Evolutionary conservation across 2,797 vertebrate species (phyloP), one percentile per base, ranked within the genome.

Genomic region (Rhodeus uyekii): DNA sequence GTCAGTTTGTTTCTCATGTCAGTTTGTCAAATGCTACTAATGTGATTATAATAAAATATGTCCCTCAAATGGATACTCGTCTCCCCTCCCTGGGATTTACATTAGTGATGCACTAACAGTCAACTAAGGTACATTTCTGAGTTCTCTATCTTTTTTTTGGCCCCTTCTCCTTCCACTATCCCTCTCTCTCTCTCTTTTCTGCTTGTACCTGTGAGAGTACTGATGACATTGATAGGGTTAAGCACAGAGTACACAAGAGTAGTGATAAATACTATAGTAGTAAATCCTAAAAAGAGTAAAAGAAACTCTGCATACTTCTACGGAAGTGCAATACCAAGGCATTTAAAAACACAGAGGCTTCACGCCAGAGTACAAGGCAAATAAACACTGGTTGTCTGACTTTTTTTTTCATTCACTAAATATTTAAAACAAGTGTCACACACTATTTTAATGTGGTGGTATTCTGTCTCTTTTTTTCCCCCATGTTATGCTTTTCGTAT

Each of bases 381-480:
- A 95, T 94, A 92, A 93, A 94, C 91, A 95, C 92, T 90, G 89
- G 86, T 88, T 93, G 86, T 87, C 85, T 76, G 73, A 82, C 82
- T 91, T 91, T 91, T 89, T n/a, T 88, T 92, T 92, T 91, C 92
- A 94, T 94, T 93, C 92, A 92, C 93, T 94, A 94, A 93, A 94
- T 94, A 94, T 92, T 94, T 91, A 93, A 94, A 94, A 95, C 92
- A 93, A 94, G 91, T 88, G 83, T 93, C 93, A 94, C 93, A 91
- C 88, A 94, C 90, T 90, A 92, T 89, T 93, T 89, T 90, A 90
- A 88, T 88, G 88, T 89, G 85, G 90, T 87, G 63, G 88, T 91
- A 90, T 89, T 87, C 84, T 85, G 86, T 89, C 89, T 90, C 79
- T 88, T 24, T 86, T 90, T 81, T 87, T n/a, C n/a, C n/a, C n/a